Percentiles rank a stretch among this genome's conserved stretches.
Conservation (phyloP, 1,140 invertebrate species). For the Phortica variegata region DNA sequence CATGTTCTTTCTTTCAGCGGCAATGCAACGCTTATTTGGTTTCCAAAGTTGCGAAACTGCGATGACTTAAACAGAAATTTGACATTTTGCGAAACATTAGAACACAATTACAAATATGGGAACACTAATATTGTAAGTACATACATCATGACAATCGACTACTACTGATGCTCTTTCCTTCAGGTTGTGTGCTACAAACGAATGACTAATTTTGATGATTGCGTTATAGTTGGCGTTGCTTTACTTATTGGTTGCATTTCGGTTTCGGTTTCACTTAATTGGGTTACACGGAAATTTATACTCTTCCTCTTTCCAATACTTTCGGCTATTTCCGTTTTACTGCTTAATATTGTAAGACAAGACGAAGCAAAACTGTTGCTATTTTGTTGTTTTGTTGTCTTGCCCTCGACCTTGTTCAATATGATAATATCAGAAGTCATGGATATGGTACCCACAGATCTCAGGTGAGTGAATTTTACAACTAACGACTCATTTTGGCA, state of each 20-base stretch:
- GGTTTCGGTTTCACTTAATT: background rate
- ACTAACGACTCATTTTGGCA: background rate
- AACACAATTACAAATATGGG: too few species aligned
- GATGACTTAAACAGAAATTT: background rate
- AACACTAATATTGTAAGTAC: background rate
- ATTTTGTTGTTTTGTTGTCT: slow-evolving; percentile 4
- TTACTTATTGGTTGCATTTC: background rate
- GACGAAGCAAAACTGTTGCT: background rate
- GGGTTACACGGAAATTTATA: background rate
- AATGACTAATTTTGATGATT: slow-evolving; percentile 5
- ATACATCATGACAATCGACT: background rate
- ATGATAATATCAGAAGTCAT: background rate
- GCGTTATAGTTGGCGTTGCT: background rate
- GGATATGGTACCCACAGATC: slow-evolving; percentile 10
- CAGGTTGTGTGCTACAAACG: too few species aligned
- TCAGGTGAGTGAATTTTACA: slow-evolving; percentile 8
- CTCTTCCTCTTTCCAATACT: background rate
- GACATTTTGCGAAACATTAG: slow-evolving; percentile 2
- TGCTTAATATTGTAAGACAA: background rate
- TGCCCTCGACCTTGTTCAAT: background rate
- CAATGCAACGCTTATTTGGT: slow-evolving; percentile 7
- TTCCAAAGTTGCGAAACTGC: background rate
- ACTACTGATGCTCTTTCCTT: background rate
- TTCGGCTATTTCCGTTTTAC: background rate
- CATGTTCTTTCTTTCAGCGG: slow-evolving; percentile 1